Percentiles rank a stretch among this genome's conserved stretches.
phyloP scores from a whole-genome alignment of 2,113 vertebrate genomes.

The Syngnathus floridae region DNA sequence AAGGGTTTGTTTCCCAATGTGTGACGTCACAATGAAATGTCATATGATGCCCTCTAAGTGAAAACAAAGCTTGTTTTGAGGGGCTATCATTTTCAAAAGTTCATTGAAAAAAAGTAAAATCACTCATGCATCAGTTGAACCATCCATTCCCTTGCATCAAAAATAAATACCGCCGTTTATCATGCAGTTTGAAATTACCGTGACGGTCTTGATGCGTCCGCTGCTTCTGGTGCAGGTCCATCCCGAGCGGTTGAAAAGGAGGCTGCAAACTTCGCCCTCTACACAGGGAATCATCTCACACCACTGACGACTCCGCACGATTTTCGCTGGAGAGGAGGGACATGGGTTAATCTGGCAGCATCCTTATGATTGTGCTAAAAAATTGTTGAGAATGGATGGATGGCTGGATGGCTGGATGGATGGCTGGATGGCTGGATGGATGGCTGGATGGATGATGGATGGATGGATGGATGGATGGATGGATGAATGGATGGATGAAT shows the following conservation, averaged over 20 bases:
- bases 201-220: conserved; percentile 80
- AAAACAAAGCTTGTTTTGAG: background rate
- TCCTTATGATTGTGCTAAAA: conserved; percentile 16
- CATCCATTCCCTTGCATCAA: background rate
- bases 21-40: too few species aligned
- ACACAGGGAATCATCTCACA: conserved; percentile 80
- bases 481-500: too few species aligned
- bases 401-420: too few species aligned
- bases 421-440: too few species aligned
- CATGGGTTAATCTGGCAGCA: conserved; percentile 12
- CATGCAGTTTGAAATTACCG: conserved; percentile 57
- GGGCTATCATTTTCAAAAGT: background rate
- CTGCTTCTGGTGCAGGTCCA: conserved; percentile 79
- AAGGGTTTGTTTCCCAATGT: too few species aligned
- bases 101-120: background rate
- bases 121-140: background rate
- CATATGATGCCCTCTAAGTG: too few species aligned
- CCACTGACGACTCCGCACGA: conserved; percentile 78
- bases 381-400: background rate
- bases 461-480: too few species aligned
- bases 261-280: conserved; percentile 76
- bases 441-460: too few species aligned
- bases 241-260: conserved; percentile 76
- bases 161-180: background rate
- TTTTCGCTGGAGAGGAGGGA: conserved; percentile 58